phyloP scores from a whole-genome alignment of 2,797 vertebrate species.

The Pygocentrus nattereri region DNA sequence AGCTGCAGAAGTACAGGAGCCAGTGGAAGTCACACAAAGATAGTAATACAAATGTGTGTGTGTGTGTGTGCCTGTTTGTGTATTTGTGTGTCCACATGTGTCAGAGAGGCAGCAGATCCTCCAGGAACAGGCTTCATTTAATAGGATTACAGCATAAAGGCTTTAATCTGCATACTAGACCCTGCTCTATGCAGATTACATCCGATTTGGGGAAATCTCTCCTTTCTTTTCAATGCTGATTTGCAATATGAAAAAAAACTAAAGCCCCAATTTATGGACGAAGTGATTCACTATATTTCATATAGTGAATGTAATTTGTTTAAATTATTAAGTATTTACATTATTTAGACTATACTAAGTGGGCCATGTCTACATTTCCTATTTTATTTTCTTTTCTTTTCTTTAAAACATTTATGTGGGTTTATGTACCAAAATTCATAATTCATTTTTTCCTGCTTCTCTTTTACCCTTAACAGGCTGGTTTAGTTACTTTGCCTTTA shows the following conservation, averaged over 20 bases:
- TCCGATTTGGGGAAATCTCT: conserved; percentile 32
- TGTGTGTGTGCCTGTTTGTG: neutral
- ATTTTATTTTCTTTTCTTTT: neutral
- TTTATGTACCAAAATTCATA: too few relatives aligned
- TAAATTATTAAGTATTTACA: neutral
- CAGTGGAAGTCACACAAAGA: neutral
- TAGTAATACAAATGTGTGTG: neutral
- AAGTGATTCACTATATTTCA: neutral
- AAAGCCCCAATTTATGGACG: neutral
- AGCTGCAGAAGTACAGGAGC: neutral
- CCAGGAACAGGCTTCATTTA: conserved; percentile 38
- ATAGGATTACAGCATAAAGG: conserved; percentile 50
- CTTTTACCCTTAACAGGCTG: too few relatives aligned
- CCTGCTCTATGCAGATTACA: conserved; percentile 48
- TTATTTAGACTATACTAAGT: neutral
- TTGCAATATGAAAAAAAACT: neutral
- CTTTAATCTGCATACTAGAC: conserved; percentile 44
- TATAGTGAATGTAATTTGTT: neutral
- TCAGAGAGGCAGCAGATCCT: conserved; percentile 7
- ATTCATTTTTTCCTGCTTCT: too few relatives aligned
- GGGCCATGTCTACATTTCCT: neutral
- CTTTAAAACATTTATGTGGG: neutral
- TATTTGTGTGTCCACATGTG: conserved; percentile 1
- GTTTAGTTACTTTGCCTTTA: too few relatives aligned
- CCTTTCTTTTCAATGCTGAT: conserved; percentile 25